Conservation (phyloP, 2,888 invertebrate species). For the Callimorpha dominula region DNA sequence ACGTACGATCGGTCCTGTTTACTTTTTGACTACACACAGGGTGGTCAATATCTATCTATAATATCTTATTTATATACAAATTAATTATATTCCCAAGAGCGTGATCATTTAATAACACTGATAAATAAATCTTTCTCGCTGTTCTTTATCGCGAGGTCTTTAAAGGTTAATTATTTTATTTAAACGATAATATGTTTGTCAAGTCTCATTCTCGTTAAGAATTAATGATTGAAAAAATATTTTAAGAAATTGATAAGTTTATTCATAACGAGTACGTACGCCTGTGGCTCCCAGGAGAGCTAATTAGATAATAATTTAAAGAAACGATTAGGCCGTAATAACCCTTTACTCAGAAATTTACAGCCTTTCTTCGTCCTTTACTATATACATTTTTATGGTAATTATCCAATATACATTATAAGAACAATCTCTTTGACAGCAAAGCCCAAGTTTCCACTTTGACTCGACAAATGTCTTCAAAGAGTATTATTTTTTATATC, state of each 20-base stretch:
- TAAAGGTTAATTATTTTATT: constrained; percentile 25
- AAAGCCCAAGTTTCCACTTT: background rate
- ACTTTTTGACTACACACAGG: background rate
- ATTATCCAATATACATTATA: background rate
- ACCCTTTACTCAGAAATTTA: background rate
- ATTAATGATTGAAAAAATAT: background rate
- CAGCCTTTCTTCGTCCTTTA: background rate
- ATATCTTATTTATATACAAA: constrained; percentile 10
- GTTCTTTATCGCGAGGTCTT: constrained; percentile 30
- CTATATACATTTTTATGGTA: background rate
- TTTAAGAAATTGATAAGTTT: constrained; percentile 17
- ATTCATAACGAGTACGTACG: constrained; percentile 8
- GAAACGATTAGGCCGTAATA: background rate
- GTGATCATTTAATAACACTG: constrained; percentile 11
- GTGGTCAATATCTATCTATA: background rate
- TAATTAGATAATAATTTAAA: constrained; percentile 12
- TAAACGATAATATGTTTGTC: constrained; percentile 14
- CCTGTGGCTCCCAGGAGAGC: background rate
- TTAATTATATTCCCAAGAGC: constrained; percentile 1
- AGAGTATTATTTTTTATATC: no score
- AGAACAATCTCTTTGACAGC: background rate
- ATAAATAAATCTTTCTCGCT: constrained; percentile 24
- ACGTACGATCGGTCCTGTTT: no score
- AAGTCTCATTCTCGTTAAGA: constrained; percentile 7
- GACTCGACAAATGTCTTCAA: no score